Evolutionary conservation across 2,113 vertebrate species (phyloP), one percentile per base, ranked within the genome.

Genomic region (Illadopsis cleaveri): DNA sequence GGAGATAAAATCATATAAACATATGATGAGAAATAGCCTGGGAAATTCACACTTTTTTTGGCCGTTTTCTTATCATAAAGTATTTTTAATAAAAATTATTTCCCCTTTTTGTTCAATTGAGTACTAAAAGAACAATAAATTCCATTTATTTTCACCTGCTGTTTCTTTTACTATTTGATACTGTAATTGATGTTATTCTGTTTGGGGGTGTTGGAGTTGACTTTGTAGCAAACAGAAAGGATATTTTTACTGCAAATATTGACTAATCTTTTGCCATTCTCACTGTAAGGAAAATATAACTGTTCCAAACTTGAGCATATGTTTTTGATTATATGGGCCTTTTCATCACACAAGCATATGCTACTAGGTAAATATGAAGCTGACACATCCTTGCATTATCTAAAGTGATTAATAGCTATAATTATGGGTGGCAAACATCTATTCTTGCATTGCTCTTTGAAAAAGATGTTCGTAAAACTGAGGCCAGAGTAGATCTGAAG

Each of bases 391-490:
- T 79, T 54, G 10, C 82, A 80, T 70, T 86, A 92, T 44, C 38
- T 86, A 16, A 92, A 81, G 60, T 70, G 82, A 93, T 83, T 95
- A 92, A 86, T 57, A 90, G 68, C 54, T 86, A 42, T 76, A 92
- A 95, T 77, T 90, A 88, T 22, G 42, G 38, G 17, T 3, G 6
- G 71, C 48, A 96, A 96, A 58, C 64, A 91, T 56, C 53, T 56
- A 65, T 86, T 94, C 50, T 51, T 70, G 70, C 42, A 65, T 4
- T 62, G 35, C 27, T 73, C 31, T 77, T 37, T 83, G 58, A 93
- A 92, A 64, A 76, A 88, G 30, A 48, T 28, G 23, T 68, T 90
- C 28, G 64, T 11, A 73, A 61, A 90, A 77, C 30, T 88, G 82
- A 70, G 64, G 53, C 31, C 62, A 69, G 42, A 24, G 37, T 33